These are phyloP conservation scores for Aurelia aurita DNA, from an alignment of 30 jellyfish, hydroid and myxozoan genomes.

Conservation along the genomic window DNA sequence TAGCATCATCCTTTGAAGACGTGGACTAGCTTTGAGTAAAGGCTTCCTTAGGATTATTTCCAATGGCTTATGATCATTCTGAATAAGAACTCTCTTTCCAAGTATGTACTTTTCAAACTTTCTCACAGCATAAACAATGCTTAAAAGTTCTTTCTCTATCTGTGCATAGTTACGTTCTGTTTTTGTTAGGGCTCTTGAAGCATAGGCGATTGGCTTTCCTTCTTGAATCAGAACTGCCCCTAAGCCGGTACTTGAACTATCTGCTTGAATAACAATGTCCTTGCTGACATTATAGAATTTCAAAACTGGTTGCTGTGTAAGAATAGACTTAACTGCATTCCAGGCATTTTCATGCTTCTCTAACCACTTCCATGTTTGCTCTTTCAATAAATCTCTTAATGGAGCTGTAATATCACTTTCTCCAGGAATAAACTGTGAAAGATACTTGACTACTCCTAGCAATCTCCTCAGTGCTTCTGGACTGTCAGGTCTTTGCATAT, in stretches of 20 bases:
- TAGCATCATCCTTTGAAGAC: conserved; percentile 13
- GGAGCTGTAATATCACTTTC: conserved; percentile 29
- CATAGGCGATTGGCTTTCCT: conserved; percentile 65
- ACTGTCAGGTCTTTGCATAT: conserved; percentile 42
- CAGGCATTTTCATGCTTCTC: conserved; percentile 42
- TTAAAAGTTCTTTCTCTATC: conserved; percentile 40
- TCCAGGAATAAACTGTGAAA: conserved; percentile 44
- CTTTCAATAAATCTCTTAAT: conserved; percentile 10
- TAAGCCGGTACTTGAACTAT: conserved; percentile 44
- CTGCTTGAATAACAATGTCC: conserved; percentile 31
- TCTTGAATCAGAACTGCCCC: conserved; percentile 55
- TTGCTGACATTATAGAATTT: conserved; percentile 39
- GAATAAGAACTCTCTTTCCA: conserved; percentile 18
- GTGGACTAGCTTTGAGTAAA: conserved; percentile 23
- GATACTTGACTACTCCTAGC: conserved; percentile 36
- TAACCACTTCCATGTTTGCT: conserved; percentile 34
- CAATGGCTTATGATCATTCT: conserved; percentile 32
- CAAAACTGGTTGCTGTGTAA: conserved; percentile 39
- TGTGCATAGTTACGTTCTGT: conserved; percentile 59
- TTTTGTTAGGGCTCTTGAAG: conserved; percentile 51
- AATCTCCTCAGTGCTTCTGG: conserved; percentile 5
- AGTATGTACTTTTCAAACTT: conserved; percentile 31
- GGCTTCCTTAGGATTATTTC: conserved; percentile 30
- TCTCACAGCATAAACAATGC: conserved; percentile 38
- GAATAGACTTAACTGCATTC: conserved; percentile 32